Evolutionary conservation across 2,113 vertebrate species (phyloP).

Genomic region (Lampris incognitus): DNA sequence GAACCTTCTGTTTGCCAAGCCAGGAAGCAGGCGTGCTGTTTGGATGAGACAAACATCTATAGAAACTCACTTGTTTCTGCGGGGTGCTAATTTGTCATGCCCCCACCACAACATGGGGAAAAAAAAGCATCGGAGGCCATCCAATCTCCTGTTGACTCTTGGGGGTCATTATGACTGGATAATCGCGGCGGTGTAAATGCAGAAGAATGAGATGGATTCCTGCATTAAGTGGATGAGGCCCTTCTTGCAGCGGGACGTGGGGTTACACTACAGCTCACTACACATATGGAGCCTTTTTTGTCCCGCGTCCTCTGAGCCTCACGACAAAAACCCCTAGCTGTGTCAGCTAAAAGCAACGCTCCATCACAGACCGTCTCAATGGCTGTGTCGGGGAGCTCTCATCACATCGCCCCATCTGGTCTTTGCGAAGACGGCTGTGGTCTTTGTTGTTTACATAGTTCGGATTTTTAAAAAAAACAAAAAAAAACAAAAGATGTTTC

Average conservation of each 20-base stretch:
- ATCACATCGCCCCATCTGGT: constrained; percentile 19
- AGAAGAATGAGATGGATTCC: constrained; percentile 78
- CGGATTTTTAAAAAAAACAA: no score
- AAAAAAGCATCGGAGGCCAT: constrained; percentile 53
- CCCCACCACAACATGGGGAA: constrained; percentile 62
- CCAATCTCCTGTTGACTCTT: constrained; percentile 63
- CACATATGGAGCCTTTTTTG: constrained; percentile 69
- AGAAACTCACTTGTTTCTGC: constrained; percentile 70
- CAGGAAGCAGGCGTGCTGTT: constrained; percentile 77
- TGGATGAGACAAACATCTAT: constrained; percentile 75
- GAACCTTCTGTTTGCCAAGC: constrained; percentile 68
- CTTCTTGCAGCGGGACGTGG: constrained; percentile 66
- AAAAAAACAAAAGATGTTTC: not conserved
- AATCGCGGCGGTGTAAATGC: constrained; percentile 69
- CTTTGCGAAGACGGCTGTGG: constrained; percentile 9
- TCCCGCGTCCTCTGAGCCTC: constrained; percentile 57
- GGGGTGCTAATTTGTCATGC: constrained; percentile 83
- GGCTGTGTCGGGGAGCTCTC: constrained; percentile 19
- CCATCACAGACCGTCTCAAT: constrained; percentile 16
- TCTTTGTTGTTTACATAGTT: constrained; percentile 7
- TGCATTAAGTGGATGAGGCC: constrained; percentile 80
- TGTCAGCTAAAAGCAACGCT: constrained; percentile 36
- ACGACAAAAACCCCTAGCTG: constrained; percentile 29
- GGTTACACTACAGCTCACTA: constrained; percentile 67
- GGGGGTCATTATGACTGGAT: constrained; percentile 70